phyloP scores from a whole-genome alignment of 2,113 vertebrate species.

The Sterna hirundo region DNA sequence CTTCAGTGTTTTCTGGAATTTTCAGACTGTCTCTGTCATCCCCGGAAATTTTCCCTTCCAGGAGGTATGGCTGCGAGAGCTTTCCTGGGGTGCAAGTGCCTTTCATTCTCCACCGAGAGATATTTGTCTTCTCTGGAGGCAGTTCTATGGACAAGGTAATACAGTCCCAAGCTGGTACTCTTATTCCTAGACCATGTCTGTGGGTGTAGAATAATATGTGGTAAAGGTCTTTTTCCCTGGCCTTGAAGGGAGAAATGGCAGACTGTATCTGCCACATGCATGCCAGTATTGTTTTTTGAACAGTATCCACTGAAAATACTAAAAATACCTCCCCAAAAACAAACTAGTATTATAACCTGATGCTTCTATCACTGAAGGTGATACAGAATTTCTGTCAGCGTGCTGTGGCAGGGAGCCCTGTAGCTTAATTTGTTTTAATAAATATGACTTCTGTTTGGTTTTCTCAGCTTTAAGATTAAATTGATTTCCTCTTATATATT shows the following conservation, averaged over 20 bases:
- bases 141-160: not conserved
- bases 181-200: not conserved
- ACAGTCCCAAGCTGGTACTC: not conserved
- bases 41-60: not conserved
- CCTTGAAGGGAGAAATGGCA: not conserved
- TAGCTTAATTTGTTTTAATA: not conserved
- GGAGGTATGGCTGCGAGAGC: not conserved
- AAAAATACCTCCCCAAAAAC: not conserved
- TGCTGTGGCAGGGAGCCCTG: not conserved
- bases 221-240: not conserved
- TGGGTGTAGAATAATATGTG: not conserved
- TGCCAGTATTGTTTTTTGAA: not conserved
- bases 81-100: not conserved
- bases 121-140: not conserved
- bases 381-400: not conserved
- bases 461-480: not conserved
- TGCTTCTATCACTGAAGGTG: not conserved
- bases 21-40: not conserved
- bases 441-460: not conserved
- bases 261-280: not conserved
- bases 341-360: not conserved
- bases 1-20: not conserved
- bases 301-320: not conserved
- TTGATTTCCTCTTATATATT: not conserved
- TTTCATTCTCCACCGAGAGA: not conserved